Conservation (phyloP, 1,140 invertebrate genomes). For the Bombyx mandarina region DNA sequence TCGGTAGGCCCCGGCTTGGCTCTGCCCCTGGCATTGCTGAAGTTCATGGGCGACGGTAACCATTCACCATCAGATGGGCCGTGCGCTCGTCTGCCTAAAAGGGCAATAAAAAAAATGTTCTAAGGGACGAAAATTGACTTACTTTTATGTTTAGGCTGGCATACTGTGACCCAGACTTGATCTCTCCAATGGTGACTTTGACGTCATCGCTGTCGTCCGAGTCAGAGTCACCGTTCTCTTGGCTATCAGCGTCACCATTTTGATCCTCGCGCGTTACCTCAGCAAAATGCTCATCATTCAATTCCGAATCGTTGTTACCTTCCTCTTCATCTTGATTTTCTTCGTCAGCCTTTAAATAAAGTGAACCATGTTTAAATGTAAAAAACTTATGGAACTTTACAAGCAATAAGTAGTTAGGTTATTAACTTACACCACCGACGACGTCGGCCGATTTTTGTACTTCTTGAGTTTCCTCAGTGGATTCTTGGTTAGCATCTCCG, state of each 20-base stretch:
- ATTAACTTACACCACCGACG: slow-evolving; percentile 26
- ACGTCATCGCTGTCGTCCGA: slow-evolving; percentile 89
- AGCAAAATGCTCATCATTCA: slow-evolving; percentile 66
- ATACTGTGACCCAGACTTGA: slow-evolving; percentile 80
- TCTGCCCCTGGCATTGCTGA: no score
- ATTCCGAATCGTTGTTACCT: slow-evolving; percentile 61
- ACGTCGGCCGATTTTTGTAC: slow-evolving; percentile 18
- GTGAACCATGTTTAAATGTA: slow-evolving; percentile 28
- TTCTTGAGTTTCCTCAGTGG: slow-evolving; percentile 27
- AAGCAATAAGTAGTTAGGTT: slow-evolving; percentile 25
- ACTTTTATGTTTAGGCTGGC: slow-evolving; percentile 76
- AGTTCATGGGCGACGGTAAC: no score
- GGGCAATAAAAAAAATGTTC: no score
- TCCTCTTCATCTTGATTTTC: slow-evolving; percentile 58
- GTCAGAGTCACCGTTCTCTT: slow-evolving; percentile 78
- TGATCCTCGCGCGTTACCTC: slow-evolving; percentile 70
- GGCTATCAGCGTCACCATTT: slow-evolving; percentile 71
- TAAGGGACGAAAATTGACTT: slow-evolving; percentile 6
- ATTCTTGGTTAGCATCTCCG: slow-evolving; percentile 53
- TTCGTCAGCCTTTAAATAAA: slow-evolving; percentile 23
- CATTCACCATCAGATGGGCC: no score
- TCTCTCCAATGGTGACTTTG: slow-evolving; percentile 88
- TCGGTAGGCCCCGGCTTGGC: no score
- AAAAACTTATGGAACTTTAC: neutral
- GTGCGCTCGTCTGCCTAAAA: no score